Conservation (phyloP, 2,888 invertebrate species). For the Leptothorax acervorum region DNA sequence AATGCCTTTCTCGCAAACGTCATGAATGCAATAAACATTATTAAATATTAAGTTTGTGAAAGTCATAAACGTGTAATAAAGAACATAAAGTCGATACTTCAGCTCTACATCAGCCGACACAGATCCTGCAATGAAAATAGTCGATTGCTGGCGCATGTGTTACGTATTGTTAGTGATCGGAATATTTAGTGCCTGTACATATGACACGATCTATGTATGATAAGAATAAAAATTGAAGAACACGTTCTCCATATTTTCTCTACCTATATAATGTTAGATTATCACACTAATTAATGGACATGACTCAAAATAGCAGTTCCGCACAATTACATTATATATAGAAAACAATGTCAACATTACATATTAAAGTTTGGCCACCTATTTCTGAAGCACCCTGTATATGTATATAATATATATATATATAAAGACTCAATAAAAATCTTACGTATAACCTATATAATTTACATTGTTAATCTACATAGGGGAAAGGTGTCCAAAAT, state of each 20-base stretch:
- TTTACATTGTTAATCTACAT: no score
- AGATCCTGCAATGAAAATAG: neutral
- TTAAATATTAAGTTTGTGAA: slow-evolving; percentile 41
- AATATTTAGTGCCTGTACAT: slow-evolving; percentile 10
- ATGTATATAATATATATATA: no score
- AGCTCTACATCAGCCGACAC: slow-evolving; percentile 5
- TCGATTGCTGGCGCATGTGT: neutral
- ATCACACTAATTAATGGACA: slow-evolving; percentile 4
- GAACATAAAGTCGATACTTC: slow-evolving; percentile 9
- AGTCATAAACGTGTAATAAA: neutral
- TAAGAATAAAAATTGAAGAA: neutral
- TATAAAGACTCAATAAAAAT: no score
- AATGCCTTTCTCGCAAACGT: neutral
- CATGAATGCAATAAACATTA: slow-evolving; percentile 42
- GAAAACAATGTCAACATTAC: neutral
- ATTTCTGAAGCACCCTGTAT: no score
- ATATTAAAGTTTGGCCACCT: no score
- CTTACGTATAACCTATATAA: no score
- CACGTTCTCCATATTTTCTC: neutral
- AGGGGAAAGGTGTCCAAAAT: no score
- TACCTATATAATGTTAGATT: slow-evolving; percentile 7
- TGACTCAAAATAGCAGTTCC: neutral
- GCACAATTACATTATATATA: neutral
- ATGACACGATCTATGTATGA: neutral
- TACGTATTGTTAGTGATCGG: neutral